Evolutionary conservation across 2,888 invertebrate species (phyloP).

Genomic region (Volucella bombylans): DNA sequence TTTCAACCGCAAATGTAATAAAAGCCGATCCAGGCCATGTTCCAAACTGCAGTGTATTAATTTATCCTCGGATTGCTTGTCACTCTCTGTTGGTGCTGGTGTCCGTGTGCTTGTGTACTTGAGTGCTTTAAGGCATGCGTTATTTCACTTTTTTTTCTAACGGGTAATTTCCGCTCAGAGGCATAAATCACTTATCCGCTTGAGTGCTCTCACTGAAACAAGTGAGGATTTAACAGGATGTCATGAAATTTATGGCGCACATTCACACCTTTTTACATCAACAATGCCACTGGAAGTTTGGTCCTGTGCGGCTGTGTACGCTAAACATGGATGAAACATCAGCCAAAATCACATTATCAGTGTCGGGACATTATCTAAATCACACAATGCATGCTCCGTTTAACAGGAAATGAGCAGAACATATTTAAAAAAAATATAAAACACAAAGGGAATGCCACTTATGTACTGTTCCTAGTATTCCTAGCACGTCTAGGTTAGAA

Average conservation of each 20-base stretch:
- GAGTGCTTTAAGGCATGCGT: background rate
- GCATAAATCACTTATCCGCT: conserved; percentile 61
- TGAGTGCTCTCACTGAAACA: conserved; percentile 35
- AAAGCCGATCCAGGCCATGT: conserved; percentile 10
- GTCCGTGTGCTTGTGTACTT: background rate
- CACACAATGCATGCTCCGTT: conserved; percentile 59
- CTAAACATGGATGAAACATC: background rate
- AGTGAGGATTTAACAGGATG: conserved; percentile 39
- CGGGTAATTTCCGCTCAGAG: conserved; percentile 53
- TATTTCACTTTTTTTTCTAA: conserved; percentile 21
- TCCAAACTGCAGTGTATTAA: conserved; percentile 38
- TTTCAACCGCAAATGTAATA: conserved; percentile 26
- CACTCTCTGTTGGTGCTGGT: background rate
- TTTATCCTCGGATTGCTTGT: background rate
- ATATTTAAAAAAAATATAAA: background rate
- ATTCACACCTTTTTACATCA: conserved; percentile 58
- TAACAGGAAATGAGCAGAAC: conserved; percentile 3
- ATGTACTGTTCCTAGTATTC: conserved; percentile 53
- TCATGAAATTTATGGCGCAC: conserved; percentile 53
- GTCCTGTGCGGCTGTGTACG: background rate
- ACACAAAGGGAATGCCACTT: background rate
- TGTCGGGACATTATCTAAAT: conserved; percentile 65
- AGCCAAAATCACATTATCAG: conserved; percentile 58
- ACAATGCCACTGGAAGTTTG: background rate
- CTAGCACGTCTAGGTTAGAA: conserved; percentile 55